Percentiles rank a stretch among this genome's conserved stretches.
Evolutionary conservation across 2,113 vertebrate species (phyloP).

Genomic region (Triplophysa dalaica): DNA sequence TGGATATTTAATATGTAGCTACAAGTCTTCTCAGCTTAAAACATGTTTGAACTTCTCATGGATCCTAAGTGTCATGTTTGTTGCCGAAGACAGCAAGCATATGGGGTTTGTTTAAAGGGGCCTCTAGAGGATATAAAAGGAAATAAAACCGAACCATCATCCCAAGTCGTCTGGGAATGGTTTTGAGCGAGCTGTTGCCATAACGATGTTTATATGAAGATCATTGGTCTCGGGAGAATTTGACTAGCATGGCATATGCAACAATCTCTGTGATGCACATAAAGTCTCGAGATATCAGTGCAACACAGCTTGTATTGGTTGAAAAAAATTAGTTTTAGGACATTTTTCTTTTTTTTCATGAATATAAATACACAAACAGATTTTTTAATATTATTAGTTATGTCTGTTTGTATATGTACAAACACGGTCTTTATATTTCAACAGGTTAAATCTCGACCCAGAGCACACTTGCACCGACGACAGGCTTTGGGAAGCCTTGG

Average conservation of each 20-base stretch:
- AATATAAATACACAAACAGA: too few relatives aligned
- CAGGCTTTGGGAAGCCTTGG: conserved; percentile 94
- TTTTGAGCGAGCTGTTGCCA: conserved; percentile 10
- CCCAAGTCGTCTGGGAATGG: conserved; percentile 18
- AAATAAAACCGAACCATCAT: conserved; percentile 9
- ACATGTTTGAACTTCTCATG: conserved; percentile 33
- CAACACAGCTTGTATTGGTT: conserved; percentile 10
- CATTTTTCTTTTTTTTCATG: conserved; percentile 3
- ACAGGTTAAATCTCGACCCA: conserved; percentile 95
- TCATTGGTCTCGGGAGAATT: conserved; percentile 25
- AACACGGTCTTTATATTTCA: neutral
- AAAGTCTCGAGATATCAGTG: neutral
- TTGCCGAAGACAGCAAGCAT: conserved; percentile 66
- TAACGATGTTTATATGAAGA: conserved; percentile 38
- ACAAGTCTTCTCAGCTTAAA: neutral
- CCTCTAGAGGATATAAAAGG: conserved; percentile 21
- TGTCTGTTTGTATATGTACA: neutral
- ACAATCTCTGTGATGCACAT: neutral
- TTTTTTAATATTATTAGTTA: too few relatives aligned
- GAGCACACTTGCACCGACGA: conserved; percentile 91
- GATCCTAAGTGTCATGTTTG: conserved; percentile 32
- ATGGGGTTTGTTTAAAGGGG: conserved; percentile 69
- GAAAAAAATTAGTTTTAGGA: conserved; percentile 38
- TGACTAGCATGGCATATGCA: conserved; percentile 15
- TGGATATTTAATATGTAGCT: neutral